phyloP scores from a whole-genome alignment of 1,140 invertebrate genomes.

The Popillia japonica region DNA sequence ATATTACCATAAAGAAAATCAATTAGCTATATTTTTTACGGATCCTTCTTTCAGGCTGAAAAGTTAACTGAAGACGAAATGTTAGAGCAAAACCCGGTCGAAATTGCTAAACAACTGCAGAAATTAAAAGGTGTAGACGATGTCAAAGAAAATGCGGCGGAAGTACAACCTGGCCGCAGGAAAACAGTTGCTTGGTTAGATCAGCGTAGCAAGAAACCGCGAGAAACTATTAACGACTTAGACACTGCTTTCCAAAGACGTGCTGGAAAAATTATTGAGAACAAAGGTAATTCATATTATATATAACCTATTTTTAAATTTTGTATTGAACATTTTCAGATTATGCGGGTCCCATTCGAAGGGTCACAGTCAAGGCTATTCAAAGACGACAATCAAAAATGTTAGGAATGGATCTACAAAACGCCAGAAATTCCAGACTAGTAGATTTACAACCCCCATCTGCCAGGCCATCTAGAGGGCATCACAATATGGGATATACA shows the following conservation, averaged over 20 bases:
- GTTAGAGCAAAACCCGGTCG: slow-evolving; percentile 66
- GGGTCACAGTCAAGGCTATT: slow-evolving; percentile 7
- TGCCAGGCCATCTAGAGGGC: neutral
- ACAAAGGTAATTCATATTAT: neutral
- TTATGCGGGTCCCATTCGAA: neutral
- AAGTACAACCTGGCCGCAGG: slow-evolving; percentile 11
- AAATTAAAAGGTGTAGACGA: slow-evolving; percentile 60
- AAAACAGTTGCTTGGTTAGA: slow-evolving; percentile 22
- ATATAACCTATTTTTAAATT: neutral
- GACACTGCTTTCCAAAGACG: slow-evolving; percentile 10
- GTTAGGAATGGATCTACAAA: neutral
- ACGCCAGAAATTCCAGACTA: neutral
- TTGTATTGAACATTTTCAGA: neutral
- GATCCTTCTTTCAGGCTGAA: slow-evolving; percentile 49
- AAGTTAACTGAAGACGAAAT: slow-evolving; percentile 64
- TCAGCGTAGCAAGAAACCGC: neutral
- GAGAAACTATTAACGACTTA: neutral
- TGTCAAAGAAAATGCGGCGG: slow-evolving; percentile 49
- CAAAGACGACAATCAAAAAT: slow-evolving; percentile 12
- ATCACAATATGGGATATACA: neutral
- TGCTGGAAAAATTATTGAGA: neutral
- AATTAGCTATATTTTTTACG: neutral
- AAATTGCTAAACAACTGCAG: slow-evolving; percentile 71
- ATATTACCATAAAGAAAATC: slow-evolving; percentile 35
- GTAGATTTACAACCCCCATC: neutral